phyloP scores from a whole-genome alignment of 2,797 vertebrate genomes.

The Furcifer pardalis region DNA sequence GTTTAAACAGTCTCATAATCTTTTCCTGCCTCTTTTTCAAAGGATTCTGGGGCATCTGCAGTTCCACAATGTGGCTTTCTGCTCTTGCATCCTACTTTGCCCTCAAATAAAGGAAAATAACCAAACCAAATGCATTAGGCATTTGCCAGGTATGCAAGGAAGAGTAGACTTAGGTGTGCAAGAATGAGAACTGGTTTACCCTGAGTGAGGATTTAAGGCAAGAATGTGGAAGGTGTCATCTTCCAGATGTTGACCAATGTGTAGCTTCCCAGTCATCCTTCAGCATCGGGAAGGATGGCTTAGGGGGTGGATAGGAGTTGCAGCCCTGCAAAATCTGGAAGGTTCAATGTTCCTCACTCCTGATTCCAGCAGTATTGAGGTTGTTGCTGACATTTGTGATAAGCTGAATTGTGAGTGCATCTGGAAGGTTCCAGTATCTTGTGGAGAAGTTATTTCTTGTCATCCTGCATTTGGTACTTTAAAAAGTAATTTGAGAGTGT shows the following conservation, averaged over 20 bases:
- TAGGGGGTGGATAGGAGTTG: too few relatives aligned
- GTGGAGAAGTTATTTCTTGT: constrained; percentile 90
- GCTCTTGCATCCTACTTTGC: background rate
- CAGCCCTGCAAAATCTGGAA: too few relatives aligned
- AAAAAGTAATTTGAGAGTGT: constrained; percentile 84
- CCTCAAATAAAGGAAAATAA: background rate
- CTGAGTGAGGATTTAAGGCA: background rate
- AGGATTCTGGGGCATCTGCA: background rate
- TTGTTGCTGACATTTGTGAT: background rate
- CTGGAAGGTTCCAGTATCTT: constrained; percentile 91
- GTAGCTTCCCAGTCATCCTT: too few relatives aligned
- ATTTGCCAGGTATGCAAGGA: background rate
- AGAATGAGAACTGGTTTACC: background rate
- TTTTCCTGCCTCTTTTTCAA: background rate
- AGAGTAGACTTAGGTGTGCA: background rate
- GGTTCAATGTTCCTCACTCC: too few relatives aligned
- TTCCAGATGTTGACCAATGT: too few relatives aligned
- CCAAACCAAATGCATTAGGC: background rate
- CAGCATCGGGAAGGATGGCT: too few relatives aligned
- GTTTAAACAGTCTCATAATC: background rate
- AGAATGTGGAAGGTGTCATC: too few relatives aligned
- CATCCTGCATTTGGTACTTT: constrained; percentile 92
- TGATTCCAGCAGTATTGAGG: background rate
- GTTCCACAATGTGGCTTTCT: background rate
- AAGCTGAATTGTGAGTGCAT: constrained; percentile 78